These are phyloP conservation scores for Falcunculus frontatus DNA, from an alignment of 2,113 vertebrate species.

Conservation along the genomic window DNA sequence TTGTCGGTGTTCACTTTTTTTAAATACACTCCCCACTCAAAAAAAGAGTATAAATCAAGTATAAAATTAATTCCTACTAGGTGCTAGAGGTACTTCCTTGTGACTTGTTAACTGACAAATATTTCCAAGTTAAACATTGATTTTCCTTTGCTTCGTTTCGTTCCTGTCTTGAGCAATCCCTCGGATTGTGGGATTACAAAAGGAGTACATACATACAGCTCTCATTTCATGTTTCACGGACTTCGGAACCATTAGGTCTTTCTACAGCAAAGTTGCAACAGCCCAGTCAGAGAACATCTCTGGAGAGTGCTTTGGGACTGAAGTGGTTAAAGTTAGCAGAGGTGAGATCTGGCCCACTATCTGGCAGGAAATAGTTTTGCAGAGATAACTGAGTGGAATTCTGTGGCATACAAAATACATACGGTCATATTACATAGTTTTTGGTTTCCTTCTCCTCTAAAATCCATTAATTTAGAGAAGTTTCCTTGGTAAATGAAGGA, in stretches of 20 bases:
- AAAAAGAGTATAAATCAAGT: neutral
- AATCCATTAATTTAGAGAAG: conserved; percentile 25
- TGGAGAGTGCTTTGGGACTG: neutral
- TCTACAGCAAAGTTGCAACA: neutral
- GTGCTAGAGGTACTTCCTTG: conserved; percentile 29
- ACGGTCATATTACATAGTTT: neutral
- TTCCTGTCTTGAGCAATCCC: conserved; percentile 56
- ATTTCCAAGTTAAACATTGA: conserved; percentile 79
- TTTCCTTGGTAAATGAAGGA: neutral
- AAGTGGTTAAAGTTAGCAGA: neutral
- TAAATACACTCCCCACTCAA: neutral
- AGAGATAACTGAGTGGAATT: conserved; percentile 30
- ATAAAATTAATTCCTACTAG: neutral
- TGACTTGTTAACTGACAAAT: conserved; percentile 72
- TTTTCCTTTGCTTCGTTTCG: conserved; percentile 57
- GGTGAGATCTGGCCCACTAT: neutral
- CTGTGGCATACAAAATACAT: neutral
- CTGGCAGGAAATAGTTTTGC: conserved; percentile 38
- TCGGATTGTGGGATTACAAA: neutral
- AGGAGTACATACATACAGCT: conserved; percentile 4
- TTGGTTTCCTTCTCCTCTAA: neutral
- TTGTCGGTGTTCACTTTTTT: neutral
- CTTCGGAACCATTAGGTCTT: conserved; percentile 11
- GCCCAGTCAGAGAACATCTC: neutral
- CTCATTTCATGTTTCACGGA: conserved; percentile 26